A percentile compares a stretch with the other conserved stretches of the same genome.
Conservation (phyloP, 2,888 invertebrate genomes). For the Drosophila testacea region DNA sequence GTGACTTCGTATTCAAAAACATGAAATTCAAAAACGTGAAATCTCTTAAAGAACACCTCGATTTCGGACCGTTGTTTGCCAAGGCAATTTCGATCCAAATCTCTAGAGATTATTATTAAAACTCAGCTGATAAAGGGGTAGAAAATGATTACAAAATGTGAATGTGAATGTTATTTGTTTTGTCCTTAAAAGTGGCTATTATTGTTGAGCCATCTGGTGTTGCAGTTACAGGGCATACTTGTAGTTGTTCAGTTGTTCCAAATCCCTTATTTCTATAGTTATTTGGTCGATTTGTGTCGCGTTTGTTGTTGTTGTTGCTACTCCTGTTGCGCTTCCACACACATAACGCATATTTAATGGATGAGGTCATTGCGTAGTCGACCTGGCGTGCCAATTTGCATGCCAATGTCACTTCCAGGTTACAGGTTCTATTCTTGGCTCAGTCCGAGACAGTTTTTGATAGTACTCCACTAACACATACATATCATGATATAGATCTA, state of each 20-base stretch:
- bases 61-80: no score
- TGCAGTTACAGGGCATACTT: not conserved
- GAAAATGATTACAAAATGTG: no score
- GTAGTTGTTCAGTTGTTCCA: not conserved
- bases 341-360: conserved; percentile 30
- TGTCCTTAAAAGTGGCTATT: not conserved
- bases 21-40: no score
- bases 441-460: conserved; percentile 9
- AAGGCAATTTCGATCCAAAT: no score
- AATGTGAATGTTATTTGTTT: no score
- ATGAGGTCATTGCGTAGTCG: conserved; percentile 70
- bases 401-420: conserved; percentile 30
- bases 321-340: conserved; percentile 52
- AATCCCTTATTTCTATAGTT: not conserved
- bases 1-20: no score
- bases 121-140: no score
- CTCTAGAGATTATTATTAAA: no score
- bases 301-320: conserved; percentile 3
- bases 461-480: conserved; percentile 4
- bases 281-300: conserved; percentile 31
- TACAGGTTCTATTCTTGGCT: conserved; percentile 43
- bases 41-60: no score
- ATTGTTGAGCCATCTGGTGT: not conserved
- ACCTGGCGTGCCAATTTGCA: conserved; percentile 41
- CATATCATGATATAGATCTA: not conserved